Evolutionary conservation across 30 jellyfish, hydroid and myxozoan genomes (phyloP), one percentile per base, ranked within the genome.

Genomic region (Turritopsis dohrnii): DNA sequence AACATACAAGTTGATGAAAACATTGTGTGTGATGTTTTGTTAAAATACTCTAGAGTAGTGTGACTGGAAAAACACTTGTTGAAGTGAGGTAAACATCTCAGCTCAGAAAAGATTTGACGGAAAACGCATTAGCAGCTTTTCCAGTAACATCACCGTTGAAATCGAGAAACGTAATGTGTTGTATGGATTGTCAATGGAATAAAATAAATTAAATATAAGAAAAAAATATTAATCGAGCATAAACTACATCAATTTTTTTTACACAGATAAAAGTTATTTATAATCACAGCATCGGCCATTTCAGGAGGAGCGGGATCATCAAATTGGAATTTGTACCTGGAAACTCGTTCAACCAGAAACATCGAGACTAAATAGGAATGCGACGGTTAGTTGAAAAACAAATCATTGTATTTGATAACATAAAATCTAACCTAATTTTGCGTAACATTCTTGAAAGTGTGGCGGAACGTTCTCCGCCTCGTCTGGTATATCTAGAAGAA

Each of bases 201-300:
- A n/a, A n/a, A n/a, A n/a, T n/a, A n/a, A n/a, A n/a, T n/a, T n/a
- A n/a, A n/a, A n/a, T n/a, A n/a, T n/a, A n/a, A n/a, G n/a, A n/a
- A n/a, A n/a, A n/a, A n/a, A n/a, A n/a, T n/a, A n/a, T n/a, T n/a
- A n/a, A n/a, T n/a, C n/a, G n/a, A n/a, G n/a, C n/a, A n/a, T n/a
- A n/a, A n/a, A n/a, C n/a, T n/a, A n/a, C n/a, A n/a, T n/a, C 13
- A 3, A 41, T 7, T 69, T 69, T 69, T 69, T 69, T 23, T 69
- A 69, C 77, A 69, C 77, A 69, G 19, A 27, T 69, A 69, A 69
- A 69, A 69, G 77, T 69, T 69, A 9, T 27, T n/a, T 7, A 69
- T 69, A 69, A 27, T 8, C 31, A n/a, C 9, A 17, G 16, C 8
- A 21, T 69, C 22, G 31, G 9, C 77, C 77, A 69, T 69, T 69